Evolutionary conservation across 2,113 vertebrate genomes (phyloP).

Genomic region (Rhinopithecus roxellana): DNA sequence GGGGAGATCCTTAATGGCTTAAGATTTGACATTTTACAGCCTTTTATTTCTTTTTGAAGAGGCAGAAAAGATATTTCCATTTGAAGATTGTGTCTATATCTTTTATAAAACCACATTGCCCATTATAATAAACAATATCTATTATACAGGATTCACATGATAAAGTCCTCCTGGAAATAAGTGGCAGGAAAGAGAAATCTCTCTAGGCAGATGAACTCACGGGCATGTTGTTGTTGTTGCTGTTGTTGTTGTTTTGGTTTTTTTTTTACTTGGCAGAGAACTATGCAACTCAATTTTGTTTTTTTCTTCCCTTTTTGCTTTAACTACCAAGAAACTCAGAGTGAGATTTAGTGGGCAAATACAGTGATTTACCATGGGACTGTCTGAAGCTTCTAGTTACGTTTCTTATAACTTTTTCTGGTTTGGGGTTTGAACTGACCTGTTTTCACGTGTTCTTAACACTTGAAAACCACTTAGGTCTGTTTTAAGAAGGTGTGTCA

Average conservation of each 20-base stretch:
- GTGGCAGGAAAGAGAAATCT: background rate
- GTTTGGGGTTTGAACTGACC: slow-evolving; percentile 1
- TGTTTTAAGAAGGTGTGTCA: slow-evolving; percentile 33
- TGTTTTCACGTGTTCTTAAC: slow-evolving; percentile 22
- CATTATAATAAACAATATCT: slow-evolving; percentile 9
- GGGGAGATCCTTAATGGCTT: background rate
- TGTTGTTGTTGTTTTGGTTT: background rate
- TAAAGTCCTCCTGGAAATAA: slow-evolving; percentile 44
- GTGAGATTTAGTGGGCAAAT: slow-evolving; percentile 47
- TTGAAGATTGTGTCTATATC: background rate
- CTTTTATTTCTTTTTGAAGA: background rate
- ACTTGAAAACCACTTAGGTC: slow-evolving; percentile 27
- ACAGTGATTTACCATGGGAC: slow-evolving; percentile 2
- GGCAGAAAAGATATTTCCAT: slow-evolving; percentile 4
- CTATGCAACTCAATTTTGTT: background rate
- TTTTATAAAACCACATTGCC: slow-evolving; percentile 26
- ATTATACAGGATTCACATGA: slow-evolving; percentile 2
- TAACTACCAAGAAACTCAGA: slow-evolving; percentile 44
- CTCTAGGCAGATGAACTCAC: background rate
- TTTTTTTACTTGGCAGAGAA: slow-evolving; percentile 10
- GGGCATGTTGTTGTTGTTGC: background rate
- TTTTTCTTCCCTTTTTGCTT: slow-evolving; percentile 32
- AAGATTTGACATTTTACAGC: slow-evolving; percentile 12
- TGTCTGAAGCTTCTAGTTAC: slow-evolving; percentile 32
- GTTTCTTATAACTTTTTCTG: background rate